Evolutionary conservation across 1,140 invertebrate species (phyloP).

Genomic region (Octopus bimaculoides): DNA sequence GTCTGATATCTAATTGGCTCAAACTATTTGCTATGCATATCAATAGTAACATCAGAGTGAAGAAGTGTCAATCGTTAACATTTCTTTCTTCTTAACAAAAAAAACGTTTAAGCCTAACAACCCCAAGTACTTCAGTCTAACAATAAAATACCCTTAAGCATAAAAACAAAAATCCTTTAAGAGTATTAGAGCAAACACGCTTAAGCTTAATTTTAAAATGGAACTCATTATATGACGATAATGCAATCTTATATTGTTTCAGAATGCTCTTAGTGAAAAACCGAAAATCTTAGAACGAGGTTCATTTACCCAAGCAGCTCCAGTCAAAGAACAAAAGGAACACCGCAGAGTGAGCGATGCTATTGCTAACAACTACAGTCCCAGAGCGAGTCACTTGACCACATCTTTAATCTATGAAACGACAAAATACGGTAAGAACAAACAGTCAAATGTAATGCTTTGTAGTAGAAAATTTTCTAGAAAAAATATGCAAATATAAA

Average conservation of each 20-base stretch:
- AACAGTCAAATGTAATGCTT: neutral
- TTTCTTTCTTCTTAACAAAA: no score
- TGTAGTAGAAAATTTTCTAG: neutral
- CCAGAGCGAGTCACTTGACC: constrained; percentile 58
- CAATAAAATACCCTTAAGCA: no score
- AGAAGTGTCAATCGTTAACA: no score
- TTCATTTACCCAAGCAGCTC: constrained; percentile 53
- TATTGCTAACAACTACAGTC: constrained; percentile 65
- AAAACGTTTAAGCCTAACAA: no score
- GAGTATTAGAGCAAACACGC: no score
- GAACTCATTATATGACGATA: no score
- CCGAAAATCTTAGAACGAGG: constrained; percentile 52
- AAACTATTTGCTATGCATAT: no score
- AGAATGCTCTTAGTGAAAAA: constrained; percentile 49
- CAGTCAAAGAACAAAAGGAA: constrained; percentile 52
- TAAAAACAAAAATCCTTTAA: no score
- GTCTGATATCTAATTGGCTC: no score
- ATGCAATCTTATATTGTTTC: constrained; percentile 22
- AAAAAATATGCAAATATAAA: neutral
- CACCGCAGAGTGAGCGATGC: constrained; percentile 65
- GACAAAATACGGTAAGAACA: constrained; percentile 41
- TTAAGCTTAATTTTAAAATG: no score
- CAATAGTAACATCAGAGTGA: no score
- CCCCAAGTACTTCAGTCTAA: no score
- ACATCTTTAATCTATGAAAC: constrained; percentile 59